Base-by-base conservation (phyloP, 2,113 vertebrate species). In the Tachysurus vachellii region DNA sequence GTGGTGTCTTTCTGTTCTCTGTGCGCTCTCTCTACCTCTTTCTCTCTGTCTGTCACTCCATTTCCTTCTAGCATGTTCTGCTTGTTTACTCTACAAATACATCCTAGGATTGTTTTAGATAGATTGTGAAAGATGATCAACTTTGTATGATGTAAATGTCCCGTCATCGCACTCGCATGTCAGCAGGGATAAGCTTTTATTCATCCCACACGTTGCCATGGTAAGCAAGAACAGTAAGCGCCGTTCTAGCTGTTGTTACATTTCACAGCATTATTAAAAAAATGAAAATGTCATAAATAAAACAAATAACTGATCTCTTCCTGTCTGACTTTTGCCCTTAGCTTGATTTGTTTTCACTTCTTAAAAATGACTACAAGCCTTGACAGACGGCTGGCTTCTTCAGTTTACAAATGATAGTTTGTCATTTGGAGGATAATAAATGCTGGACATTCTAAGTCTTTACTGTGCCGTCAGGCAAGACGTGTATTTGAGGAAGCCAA, bases 1-100 rank as follows among this genome's bases (percentile, higher is more conserved):
- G 88, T 83, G 85, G 83, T 84, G 64, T 89, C 89, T 86, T 87
- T 88, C 77, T 91, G 59, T 71, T 87, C 66, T 19, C 70, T 68
- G 0, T 66, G 50, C 23, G 26, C 13, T 23, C 19, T 56, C 19
- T 56, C 89, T 17, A 0, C 61, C 23, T 28, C n/a, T 54, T 50
- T 59, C 54, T 79, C 23, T 71, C 56, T 44, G 89, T 8, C 8
- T 21, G 8, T 54, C 86, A 92, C 91, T 83, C 50, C 91, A n/a
- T 59, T 59, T 5, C 64, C 16, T 11, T 59, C n/a, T 59, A 11
- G 53, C 64, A 26, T 23, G 19, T 57, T 12, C 9, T n/a, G 62
- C 31, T n/a, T 31, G n/a, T 64, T 83, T 2, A 54, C 42, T 66
- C 16, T 53, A 26, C 21, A 21, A 57, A 57, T 47, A 62, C 31